Evolutionary conservation across 2,797 vertebrate genomes (phyloP).

Genomic region (Ctenosaura bakeri): DNA sequence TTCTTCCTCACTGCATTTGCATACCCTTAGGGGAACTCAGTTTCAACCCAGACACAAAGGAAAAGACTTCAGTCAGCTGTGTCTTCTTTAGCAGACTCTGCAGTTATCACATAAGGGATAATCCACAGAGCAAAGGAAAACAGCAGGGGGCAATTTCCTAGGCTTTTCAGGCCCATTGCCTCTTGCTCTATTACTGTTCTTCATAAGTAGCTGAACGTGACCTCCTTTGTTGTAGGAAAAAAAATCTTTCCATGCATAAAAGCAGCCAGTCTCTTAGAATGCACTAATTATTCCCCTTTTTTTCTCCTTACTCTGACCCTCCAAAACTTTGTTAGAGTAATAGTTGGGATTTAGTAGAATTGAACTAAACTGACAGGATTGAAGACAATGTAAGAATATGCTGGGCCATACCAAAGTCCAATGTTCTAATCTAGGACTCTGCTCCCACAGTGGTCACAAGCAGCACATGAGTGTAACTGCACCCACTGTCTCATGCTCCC

Average conservation of each 20-base stretch:
- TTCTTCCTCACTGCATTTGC: conserved; percentile 56
- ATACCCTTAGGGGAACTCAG: conserved; percentile 55
- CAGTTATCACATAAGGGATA: conserved; percentile 11
- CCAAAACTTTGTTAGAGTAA: not conserved
- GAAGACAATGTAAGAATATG: not conserved
- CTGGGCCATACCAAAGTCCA: no score
- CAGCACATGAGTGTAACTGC: no score
- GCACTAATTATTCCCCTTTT: not conserved
- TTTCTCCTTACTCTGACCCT: not conserved
- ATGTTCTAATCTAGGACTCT: no score
- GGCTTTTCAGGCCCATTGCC: conserved; percentile 41
- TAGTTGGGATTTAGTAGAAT: not conserved
- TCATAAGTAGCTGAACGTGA: conserved; percentile 41
- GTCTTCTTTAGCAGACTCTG: conserved; percentile 37
- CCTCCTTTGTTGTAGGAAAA: conserved; percentile 4
- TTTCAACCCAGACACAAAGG: conserved; percentile 63
- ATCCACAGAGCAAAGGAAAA: conserved; percentile 49
- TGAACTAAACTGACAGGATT: not conserved
- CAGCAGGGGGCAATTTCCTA: not conserved
- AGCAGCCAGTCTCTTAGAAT: not conserved
- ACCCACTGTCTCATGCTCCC: no score
- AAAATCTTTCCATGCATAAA: conserved; percentile 13
- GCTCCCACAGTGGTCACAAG: no score
- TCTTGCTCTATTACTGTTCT: conserved; percentile 34
- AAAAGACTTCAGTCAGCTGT: conserved; percentile 59